A percentile compares a stretch with the other conserved stretches of the same genome.
Conservation (phyloP, 2,113 vertebrate species). For the Cygnus buccinator region DNA sequence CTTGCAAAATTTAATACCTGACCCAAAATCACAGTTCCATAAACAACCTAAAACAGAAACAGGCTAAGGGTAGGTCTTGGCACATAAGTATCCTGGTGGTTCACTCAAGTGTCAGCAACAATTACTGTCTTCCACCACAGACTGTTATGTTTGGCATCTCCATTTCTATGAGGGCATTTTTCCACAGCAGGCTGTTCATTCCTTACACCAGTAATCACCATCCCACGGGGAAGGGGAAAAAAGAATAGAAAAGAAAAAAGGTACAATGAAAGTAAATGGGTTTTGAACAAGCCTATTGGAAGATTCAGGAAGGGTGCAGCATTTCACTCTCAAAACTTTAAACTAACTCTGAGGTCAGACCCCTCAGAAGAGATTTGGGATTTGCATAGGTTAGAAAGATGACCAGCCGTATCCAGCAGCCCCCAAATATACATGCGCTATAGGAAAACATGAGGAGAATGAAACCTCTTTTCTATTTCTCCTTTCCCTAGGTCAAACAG, state of each 20-base stretch:
- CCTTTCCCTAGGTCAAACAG: neutral
- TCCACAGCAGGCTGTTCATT: neutral
- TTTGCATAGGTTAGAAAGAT: neutral
- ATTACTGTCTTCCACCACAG: neutral
- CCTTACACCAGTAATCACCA: neutral
- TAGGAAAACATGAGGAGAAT: neutral
- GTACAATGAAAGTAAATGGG: neutral
- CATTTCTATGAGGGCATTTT: neutral
- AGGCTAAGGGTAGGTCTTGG: neutral
- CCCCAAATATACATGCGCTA: neutral
- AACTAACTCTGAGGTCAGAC: neutral
- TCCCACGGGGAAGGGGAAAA: too few species aligned
- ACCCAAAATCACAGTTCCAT: neutral
- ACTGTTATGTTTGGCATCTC: neutral
- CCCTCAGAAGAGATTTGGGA: neutral
- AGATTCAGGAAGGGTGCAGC: neutral
- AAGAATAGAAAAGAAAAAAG: neutral
- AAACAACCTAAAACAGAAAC: neutral
- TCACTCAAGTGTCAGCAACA: neutral
- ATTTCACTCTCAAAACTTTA: neutral
- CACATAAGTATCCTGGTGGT: neutral
- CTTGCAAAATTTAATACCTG: fast-evolving
- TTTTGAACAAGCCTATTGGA: neutral
- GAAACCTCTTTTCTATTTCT: neutral
- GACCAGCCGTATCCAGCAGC: neutral